Conservation (phyloP, 2,797 vertebrate genomes). For the Eurystomus glaucurus region DNA sequence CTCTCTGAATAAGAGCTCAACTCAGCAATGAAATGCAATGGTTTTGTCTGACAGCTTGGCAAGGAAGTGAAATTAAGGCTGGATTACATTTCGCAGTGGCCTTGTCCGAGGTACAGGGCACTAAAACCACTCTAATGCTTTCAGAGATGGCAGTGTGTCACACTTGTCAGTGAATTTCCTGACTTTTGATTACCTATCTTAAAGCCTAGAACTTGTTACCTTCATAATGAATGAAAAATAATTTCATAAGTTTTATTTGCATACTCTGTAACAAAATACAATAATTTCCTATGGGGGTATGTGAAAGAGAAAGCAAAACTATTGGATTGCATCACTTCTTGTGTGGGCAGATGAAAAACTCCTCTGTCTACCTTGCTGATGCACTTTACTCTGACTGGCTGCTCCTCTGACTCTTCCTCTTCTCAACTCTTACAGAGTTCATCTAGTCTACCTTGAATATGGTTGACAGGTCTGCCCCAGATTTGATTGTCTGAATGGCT, state of each 20-base stretch:
- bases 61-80: neutral
- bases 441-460: neutral
- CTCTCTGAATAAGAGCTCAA: neutral
- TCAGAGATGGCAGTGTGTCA: neutral
- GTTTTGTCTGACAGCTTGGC: neutral
- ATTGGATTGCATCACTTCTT: neutral
- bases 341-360: neutral
- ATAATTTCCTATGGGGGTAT: neutral
- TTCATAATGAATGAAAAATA: neutral
- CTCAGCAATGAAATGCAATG: neutral
- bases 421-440: neutral
- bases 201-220: neutral
- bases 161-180: conserved; percentile 4
- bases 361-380: neutral
- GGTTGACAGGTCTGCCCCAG: neutral
- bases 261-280: neutral
- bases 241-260: neutral
- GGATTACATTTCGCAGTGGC: neutral
- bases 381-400: neutral
- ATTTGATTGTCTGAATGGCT: neutral
- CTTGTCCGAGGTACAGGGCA: neutral
- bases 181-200: neutral
- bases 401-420: neutral
- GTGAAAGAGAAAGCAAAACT: conserved; percentile 38
- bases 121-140: neutral